Base-by-base conservation (phyloP, 2,888 invertebrate genomes). In the Drosophila borborema region DNA sequence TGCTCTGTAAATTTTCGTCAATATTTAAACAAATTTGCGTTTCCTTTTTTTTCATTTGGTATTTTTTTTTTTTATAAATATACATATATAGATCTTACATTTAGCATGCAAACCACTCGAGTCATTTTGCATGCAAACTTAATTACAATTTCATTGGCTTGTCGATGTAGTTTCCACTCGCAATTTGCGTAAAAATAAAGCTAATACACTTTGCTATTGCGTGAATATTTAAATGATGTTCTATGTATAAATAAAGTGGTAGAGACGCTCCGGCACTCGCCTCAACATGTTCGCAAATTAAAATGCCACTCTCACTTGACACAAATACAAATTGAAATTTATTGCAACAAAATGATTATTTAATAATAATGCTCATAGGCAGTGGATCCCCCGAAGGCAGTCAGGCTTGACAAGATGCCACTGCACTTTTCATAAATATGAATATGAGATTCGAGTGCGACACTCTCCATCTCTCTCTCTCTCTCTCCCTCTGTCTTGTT, bases 341-440 rank as follows among this genome's bases (percentile, higher is more conserved):
- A 87, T 87, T 85, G 87, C 87, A 81, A 77, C 68, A 80, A 82
- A 87, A 87, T 87, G 81, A 86, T 85, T 87, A 82, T 87, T 86
- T 86, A 87, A 86, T 86, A 81, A 82, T 72, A 86, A 85, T 72
- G 62, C 71, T 61, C 67, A 61, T 12, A 38, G 53, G 53, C 53
- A 54, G 43, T 18, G 38, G 34, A 20, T 41, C 58, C 58, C 51
- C 59, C 51, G 49, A 64, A 66, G 56, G 40, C 62, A 61, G 45
- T 38, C 74, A 61, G 63, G 45, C 73, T 68, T 76, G 86, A 84
- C 82, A 85, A 75, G 83, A 89, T 83, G 70, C 74, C 77, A 89
- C 72, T 86, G 85, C 90, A 89, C 74, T 86, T 88, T 89, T 82
- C 83, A 86, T 89, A 90, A 88, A 85, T 86, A 85, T 89, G 88